Conservation (phyloP, 2,888 invertebrate genomes). For the Leptinotarsa haldemani region DNA sequence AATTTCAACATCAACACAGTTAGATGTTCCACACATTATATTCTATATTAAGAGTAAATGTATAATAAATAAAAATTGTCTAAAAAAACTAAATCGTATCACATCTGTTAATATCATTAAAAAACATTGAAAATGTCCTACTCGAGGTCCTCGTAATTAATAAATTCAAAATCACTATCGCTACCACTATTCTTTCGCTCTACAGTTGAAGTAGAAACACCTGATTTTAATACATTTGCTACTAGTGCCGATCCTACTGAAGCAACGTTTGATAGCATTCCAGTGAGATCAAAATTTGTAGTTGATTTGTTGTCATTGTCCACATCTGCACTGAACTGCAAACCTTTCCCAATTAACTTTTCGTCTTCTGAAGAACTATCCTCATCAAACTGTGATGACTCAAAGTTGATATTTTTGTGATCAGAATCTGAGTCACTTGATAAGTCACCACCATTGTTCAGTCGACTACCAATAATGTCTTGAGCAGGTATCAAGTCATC, state of each 20-base stretch:
- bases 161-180: slow-evolving; percentile 64
- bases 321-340: slow-evolving; percentile 55
- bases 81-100: slow-evolving; percentile 28
- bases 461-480: background rate
- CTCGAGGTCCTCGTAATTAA: slow-evolving; percentile 57
- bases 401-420: slow-evolving; percentile 61
- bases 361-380: slow-evolving; percentile 64
- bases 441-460: slow-evolving; percentile 51
- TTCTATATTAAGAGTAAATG: slow-evolving; percentile 29
- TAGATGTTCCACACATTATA: slow-evolving; percentile 18
- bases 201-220: slow-evolving; percentile 33
- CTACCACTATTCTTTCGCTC: slow-evolving; percentile 51
- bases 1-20: slow-evolving; percentile 2
- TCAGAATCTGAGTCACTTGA: slow-evolving; percentile 63
- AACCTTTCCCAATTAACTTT: slow-evolving; percentile 56
- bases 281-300: slow-evolving; percentile 27
- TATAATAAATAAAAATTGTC: slow-evolving; percentile 31
- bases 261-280: slow-evolving; percentile 43
- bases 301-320: slow-evolving; percentile 31
- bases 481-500: slow-evolving; percentile 59
- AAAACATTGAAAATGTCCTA: background rate
- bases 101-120: slow-evolving; percentile 32
- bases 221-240: slow-evolving; percentile 45
- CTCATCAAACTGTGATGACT: slow-evolving; percentile 63
- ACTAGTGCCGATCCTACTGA: slow-evolving; percentile 44